These are phyloP conservation scores for Dryobotodes eremita DNA, from an alignment of 2,888 invertebrate species.

Conservation along the genomic window DNA sequence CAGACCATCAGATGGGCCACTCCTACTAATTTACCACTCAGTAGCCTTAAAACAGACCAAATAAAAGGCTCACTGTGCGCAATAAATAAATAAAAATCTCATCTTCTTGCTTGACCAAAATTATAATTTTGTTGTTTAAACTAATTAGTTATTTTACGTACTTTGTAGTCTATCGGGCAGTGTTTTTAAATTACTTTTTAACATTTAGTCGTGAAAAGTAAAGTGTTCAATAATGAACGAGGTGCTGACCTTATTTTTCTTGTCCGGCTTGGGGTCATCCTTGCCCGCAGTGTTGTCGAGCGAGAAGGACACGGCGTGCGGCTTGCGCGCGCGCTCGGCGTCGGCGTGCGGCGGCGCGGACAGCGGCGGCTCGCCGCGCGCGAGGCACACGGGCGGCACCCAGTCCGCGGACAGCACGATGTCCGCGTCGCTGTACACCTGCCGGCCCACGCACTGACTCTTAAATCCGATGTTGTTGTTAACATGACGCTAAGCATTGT, in stretches of 20 bases:
- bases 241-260: constrained; percentile 94
- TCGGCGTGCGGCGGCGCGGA: constrained; percentile 90
- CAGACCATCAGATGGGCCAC: too few relatives aligned
- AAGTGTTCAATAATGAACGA: not conserved
- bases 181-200: constrained; percentile 70
- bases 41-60: constrained; percentile 21
- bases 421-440: constrained; percentile 96
- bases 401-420: constrained; percentile 96
- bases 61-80: constrained; percentile 22
- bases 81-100: too few relatives aligned
- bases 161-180: constrained; percentile 74
- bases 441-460: constrained; percentile 41
- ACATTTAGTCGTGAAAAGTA: constrained; percentile 72
- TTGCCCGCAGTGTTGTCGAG: constrained; percentile 84
- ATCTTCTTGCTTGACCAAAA: constrained; percentile 9
- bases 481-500: not conserved
- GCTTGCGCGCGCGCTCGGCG: constrained; percentile 87
- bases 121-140: constrained; percentile 72
- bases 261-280: constrained; percentile 91
- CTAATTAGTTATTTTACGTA: constrained; percentile 72
- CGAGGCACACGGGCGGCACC: constrained; percentile 96
- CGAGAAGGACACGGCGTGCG: constrained; percentile 88
- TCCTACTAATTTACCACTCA: not conserved
- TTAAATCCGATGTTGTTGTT: constrained; percentile 2
- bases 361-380: constrained; percentile 92